Evolutionary conservation across 2,888 invertebrate species (phyloP), one percentile per base, ranked within the genome.

Genomic region (Pollenia angustigena): DNA sequence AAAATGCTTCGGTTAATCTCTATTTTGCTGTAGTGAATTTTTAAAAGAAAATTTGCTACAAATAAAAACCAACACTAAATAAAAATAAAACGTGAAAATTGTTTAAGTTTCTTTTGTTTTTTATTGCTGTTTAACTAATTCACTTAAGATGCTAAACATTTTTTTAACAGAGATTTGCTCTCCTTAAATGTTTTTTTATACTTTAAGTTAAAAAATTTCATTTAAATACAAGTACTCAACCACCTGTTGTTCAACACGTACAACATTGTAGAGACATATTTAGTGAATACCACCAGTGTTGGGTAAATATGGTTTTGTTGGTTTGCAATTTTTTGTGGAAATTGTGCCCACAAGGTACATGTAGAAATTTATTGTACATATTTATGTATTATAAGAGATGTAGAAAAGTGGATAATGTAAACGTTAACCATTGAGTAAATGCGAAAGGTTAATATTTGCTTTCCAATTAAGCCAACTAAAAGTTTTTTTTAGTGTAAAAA

Each of bases 211-310:
- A 75, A 80, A 71, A 23, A 23, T 52, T 80, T 71, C 18, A 56
- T 56, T 54, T 32, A 58, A 46, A 66, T 14, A 66, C n/a, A 56
- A 16, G n/a, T 80, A 90, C 89, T 89, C 87, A 89, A 88, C 90
- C 92, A 91, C 91, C 92, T 92, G 91, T 90, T 89, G 46, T 10
- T 89, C 68, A 85, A 86, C 83, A 69, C 46, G 62, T 58, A 62
- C 69, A 32, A 62, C 69, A 32, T 32, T 56, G 44, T n/a, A 56
- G 40, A 62, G 14, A 46, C 4, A 23, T 18, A 72, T 18, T 16
- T 8, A 75, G n/a, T 58, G 18, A 44, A 62, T 81, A 32, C 10
- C 58, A 46, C 69, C 50, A 54, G 81, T 80, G 69, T 69, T 71
- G 66, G 72, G 58, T 40, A 48, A 58, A 56, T n/a, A n/a, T 62